Percentiles rank a stretch among this genome's conserved stretches.
phyloP scores from a whole-genome alignment of 2,888 invertebrate genomes.

The Drosophila prolongata region DNA sequence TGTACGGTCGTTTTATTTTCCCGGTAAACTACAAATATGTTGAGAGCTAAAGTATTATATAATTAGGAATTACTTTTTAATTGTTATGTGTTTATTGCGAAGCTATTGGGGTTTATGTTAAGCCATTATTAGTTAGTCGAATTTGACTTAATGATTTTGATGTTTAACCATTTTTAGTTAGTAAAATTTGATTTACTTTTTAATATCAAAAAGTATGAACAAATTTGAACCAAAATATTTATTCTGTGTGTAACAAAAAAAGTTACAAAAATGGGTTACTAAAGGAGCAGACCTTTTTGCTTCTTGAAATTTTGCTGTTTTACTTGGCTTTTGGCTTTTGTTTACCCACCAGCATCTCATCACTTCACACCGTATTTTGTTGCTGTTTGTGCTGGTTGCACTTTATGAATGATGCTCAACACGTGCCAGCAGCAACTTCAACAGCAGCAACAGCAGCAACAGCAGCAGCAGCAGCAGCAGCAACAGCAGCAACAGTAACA shows the following conservation, averaged over 20 bases:
- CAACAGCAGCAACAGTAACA: conserved; percentile 9
- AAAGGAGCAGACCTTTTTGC: conserved; percentile 4
- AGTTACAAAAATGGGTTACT: background rate
- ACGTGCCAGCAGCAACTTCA: conserved; percentile 56
- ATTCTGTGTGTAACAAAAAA: background rate
- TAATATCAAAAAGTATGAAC: no score
- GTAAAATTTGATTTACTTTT: no score
- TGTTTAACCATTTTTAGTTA: no score
- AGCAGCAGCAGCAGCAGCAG: background rate
- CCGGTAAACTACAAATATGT: no score
- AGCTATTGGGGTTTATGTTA: no score
- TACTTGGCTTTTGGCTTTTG: conserved; percentile 24
- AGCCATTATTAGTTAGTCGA: no score
- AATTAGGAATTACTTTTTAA: no score
- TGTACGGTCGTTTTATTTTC: no score
- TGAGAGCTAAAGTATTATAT: no score
- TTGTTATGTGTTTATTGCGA: no score
- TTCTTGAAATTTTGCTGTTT: conserved; percentile 10
- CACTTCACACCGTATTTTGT: conserved; percentile 31
- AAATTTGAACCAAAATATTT: no score
- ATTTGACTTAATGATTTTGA: no score
- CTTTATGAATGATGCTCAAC: conserved; percentile 61
- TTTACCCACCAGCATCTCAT: conserved; percentile 45
- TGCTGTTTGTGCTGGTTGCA: conserved; percentile 32
- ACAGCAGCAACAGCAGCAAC: conserved; percentile 22